Base-by-base conservation (phyloP, 2,113 vertebrate species). In the Furnarius figulus region DNA sequence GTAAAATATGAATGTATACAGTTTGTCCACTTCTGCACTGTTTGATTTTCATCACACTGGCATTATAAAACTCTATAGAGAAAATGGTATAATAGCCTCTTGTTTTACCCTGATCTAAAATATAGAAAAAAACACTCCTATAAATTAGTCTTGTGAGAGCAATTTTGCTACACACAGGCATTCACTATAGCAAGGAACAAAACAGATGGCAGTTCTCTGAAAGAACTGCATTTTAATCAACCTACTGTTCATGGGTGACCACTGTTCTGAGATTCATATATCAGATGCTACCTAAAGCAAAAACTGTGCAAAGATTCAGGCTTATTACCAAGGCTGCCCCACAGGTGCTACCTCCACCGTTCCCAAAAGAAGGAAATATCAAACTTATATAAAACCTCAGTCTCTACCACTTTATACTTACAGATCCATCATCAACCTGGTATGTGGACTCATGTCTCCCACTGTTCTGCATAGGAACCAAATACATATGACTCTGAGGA, bases 1-100 rank as follows among this genome's bases (percentile, higher is more conserved):
- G 67, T 92, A 86, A 94, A 93, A 78, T 17, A 63, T 50, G 47
- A 80, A 33, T 46, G 11, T 27, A 74, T 9, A 50, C 52, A 84
- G 55, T 55, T 68, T 75, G 31, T 13, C 25, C 67, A 71, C 37
- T 92, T 90, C 39, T 62, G 52, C 33, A 67, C 35, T 7, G 0
- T 35, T 77, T 85, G 58, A 85, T 90, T 97, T 97, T 92, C 47
- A 85, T 58, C 88, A 74, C 70, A 72, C 17, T 66, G 6, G 49
- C 83, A 65, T 21, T 58, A 62, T 49, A 65, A 91, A 58, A 13
- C 20, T 89, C 82, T 61, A 56, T 4, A 47, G 39, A 94, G 56
- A 91, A 96, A 94, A 94, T 22, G 50, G 30, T 59, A 79, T 68
- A 73, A 89, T 44, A 84, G 31, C 15, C 50, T 53, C n/a, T 92